Evolutionary conservation across 1,140 invertebrate genomes (phyloP).

Genomic region (Ceratoteleas bidentatus): DNA sequence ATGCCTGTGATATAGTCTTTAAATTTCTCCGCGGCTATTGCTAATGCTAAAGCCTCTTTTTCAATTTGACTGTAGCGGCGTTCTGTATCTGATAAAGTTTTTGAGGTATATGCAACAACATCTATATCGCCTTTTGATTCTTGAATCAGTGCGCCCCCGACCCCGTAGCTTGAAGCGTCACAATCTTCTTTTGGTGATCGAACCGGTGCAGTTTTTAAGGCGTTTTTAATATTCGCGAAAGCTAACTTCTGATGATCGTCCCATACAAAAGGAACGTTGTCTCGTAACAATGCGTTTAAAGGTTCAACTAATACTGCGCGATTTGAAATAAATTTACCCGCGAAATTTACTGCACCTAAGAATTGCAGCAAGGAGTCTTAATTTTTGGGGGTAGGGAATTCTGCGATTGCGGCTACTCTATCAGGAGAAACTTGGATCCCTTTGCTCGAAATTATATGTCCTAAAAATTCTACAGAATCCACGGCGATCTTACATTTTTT

Average conservation of each 20-base stretch:
- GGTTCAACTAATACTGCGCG: conserved; percentile 57
- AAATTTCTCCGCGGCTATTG: too few species aligned
- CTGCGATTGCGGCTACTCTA: conserved; percentile 65
- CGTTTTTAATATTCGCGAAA: conserved; percentile 22
- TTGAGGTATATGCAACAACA: neutral
- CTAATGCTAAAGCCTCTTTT: too few species aligned
- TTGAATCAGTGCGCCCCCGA: neutral
- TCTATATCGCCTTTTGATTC: neutral
- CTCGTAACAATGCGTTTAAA: conserved; percentile 51
- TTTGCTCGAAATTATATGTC: conserved; percentile 61
- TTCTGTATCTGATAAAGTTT: neutral
- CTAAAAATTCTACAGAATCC: conserved; percentile 65
- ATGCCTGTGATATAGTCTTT: neutral
- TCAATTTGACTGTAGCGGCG: neutral
- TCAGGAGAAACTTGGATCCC: conserved; percentile 68
- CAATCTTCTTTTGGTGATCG: neutral
- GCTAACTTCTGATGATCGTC: conserved; percentile 37
- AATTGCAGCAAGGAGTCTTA: conserved; percentile 73
- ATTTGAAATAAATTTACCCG: conserved; percentile 61
- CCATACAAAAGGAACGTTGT: conserved; percentile 48
- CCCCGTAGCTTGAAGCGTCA: conserved; percentile 2
- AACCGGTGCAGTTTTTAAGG: neutral
- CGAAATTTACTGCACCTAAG: conserved; percentile 61
- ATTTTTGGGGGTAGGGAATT: conserved; percentile 69
- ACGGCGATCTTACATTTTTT: conserved; percentile 44